Conservation (phyloP, 2,888 invertebrate species). For the Cataglyphis albicans region DNA sequence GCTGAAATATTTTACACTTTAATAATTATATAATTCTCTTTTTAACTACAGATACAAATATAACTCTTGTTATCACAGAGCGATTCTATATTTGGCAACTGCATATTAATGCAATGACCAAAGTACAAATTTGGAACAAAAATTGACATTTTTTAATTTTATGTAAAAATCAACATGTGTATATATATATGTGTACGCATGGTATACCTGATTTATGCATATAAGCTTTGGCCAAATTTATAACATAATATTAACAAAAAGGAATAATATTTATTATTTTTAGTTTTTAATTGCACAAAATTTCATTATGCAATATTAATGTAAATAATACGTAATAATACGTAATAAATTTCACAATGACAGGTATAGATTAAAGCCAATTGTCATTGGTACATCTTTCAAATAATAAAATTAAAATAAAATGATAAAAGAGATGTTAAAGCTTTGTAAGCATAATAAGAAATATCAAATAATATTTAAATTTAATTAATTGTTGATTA, state of each 20-base stretch:
- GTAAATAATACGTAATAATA: too few relatives aligned
- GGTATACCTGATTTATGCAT: conserved; percentile 1
- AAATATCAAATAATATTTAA: background rate
- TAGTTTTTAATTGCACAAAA: conserved; percentile 5
- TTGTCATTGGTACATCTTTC: conserved; percentile 12
- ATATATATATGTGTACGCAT: conserved; percentile 10
- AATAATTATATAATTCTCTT: conserved; percentile 14
- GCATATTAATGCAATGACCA: conserved; percentile 33
- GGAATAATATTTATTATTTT: background rate
- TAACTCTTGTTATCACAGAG: conserved; percentile 49
- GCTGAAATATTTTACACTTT: conserved; percentile 22
- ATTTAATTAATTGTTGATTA: conserved; percentile 18
- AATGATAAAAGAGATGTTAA: conserved; percentile 2
- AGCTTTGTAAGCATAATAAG: background rate
- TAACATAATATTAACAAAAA: conserved; percentile 20
- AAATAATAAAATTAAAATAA: conserved; percentile 12
- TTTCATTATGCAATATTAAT: conserved; percentile 8
- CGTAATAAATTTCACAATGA: background rate
- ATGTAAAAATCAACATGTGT: conserved; percentile 20
- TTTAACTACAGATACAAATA: conserved; percentile 33
- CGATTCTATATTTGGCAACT: conserved; percentile 18
- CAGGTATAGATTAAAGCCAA: background rate
- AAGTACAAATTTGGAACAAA: conserved; percentile 11
- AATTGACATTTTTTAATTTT: background rate
- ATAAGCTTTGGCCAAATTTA: conserved; percentile 18